A percentile compares a stretch with the other conserved stretches of the same genome.
phyloP scores from a whole-genome alignment of 2,888 invertebrate genomes.

The Drosophila birchii region DNA sequence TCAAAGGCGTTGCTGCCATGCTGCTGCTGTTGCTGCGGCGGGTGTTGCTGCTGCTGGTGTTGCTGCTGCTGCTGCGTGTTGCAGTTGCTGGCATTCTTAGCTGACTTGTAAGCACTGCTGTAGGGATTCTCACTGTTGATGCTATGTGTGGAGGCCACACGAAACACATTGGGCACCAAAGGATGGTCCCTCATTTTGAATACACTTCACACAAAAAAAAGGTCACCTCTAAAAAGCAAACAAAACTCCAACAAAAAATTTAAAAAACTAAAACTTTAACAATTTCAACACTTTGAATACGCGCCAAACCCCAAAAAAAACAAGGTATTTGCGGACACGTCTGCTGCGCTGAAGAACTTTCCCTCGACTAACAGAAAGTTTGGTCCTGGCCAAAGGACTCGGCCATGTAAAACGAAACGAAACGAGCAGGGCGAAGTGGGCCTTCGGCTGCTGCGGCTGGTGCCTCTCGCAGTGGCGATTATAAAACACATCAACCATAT shows the following conservation, averaged over 20 bases:
- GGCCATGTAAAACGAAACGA: slow-evolving; percentile 31
- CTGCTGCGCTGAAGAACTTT: slow-evolving; percentile 54
- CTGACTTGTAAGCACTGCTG: slow-evolving; percentile 44
- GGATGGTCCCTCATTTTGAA: slow-evolving; percentile 82
- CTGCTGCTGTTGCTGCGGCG: slow-evolving; percentile 21
- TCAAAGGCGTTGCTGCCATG: slow-evolving; percentile 34
- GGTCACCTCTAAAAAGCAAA: slow-evolving; percentile 11
- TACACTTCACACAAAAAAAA: slow-evolving; percentile 8
- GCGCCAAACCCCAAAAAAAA: slow-evolving; percentile 32
- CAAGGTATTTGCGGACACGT: slow-evolving; percentile 35
- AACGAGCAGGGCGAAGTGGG: slow-evolving; percentile 27
- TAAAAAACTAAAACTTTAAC: neutral
- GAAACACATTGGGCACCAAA: slow-evolving; percentile 83
- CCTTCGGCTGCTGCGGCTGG: slow-evolving; percentile 20
- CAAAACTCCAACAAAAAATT: slow-evolving; percentile 18
- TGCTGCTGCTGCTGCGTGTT: slow-evolving; percentile 18
- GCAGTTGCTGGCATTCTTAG: slow-evolving; percentile 44
- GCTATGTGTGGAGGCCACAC: slow-evolving; percentile 81
- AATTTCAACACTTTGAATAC: slow-evolving; percentile 28
- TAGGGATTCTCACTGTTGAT: slow-evolving; percentile 63
- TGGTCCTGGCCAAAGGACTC: slow-evolving; percentile 34
- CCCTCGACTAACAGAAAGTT: slow-evolving; percentile 56
- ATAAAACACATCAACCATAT: slow-evolving; percentile 45
- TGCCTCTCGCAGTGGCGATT: slow-evolving; percentile 54
- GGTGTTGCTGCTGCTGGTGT: slow-evolving; percentile 10